These are phyloP conservation scores for Teleiodes luculella DNA, from an alignment of 2,888 invertebrate species.

Conservation along the genomic window DNA sequence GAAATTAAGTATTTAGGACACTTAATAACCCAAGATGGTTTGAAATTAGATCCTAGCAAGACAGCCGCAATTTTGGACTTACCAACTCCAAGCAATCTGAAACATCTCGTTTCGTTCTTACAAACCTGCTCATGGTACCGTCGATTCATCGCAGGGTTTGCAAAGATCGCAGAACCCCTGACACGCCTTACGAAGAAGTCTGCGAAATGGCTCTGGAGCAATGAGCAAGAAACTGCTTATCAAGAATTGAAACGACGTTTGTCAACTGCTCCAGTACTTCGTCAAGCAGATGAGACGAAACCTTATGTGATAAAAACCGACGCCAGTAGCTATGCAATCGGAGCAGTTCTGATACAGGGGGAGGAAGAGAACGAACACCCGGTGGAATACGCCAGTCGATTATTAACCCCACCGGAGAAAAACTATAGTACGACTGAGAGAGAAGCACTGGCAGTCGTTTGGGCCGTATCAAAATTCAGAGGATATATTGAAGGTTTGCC, in stretches of 20 bases:
- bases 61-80: conserved; percentile 24
- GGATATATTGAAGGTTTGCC: conserved; percentile 45
- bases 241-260: conserved; percentile 7
- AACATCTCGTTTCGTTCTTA: background rate
- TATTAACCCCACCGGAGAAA: conserved; percentile 28
- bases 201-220: conserved; percentile 16
- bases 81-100: background rate
- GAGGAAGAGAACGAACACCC: conserved; percentile 29
- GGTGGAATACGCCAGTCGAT: conserved; percentile 27
- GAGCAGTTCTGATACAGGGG: conserved; percentile 32
- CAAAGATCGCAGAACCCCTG: conserved; percentile 4
- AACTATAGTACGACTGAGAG: conserved; percentile 49
- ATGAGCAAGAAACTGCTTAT: conserved; percentile 13
- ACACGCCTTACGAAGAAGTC: conserved; percentile 14
- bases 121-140: conserved; percentile 13
- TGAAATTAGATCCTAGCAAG: conserved; percentile 24
- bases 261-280: conserved; percentile 15
- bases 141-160: conserved; percentile 1
- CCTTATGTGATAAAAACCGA: conserved; percentile 27
- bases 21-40: conserved; percentile 23
- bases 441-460: conserved; percentile 32
- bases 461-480: conserved; percentile 16
- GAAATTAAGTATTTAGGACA: conserved; percentile 28
- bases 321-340: conserved; percentile 33
- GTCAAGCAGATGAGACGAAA: conserved; percentile 14